Conservation (phyloP, 2,888 invertebrate genomes). For the Coenonympha arcania region DNA sequence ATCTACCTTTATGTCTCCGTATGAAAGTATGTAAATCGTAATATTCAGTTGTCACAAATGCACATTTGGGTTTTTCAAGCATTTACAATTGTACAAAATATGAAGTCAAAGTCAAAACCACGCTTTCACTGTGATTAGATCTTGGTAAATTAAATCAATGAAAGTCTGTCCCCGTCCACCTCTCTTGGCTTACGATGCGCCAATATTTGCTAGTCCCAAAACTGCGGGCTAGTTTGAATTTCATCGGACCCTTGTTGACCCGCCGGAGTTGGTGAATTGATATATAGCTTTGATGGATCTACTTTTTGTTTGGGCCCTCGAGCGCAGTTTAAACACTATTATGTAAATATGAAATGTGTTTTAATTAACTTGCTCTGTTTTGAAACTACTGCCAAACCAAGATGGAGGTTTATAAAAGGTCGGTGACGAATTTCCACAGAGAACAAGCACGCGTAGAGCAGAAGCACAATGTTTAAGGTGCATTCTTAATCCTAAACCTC, state of each 20-base stretch:
- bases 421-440: too few relatives aligned
- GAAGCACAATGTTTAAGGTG: too few relatives aligned
- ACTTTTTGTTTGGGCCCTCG: constrained; percentile 26
- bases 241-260: constrained; percentile 38
- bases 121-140: neutral
- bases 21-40: too few relatives aligned
- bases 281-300: constrained; percentile 46
- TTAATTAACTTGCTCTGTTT: neutral
- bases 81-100: too few relatives aligned
- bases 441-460: too few relatives aligned
- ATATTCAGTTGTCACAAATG: too few relatives aligned
- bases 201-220: constrained; percentile 39
- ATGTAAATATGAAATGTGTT: neutral
- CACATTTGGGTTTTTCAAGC: too few relatives aligned
- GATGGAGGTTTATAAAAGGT: too few relatives aligned
- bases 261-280: constrained; percentile 39
- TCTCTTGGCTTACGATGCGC: constrained; percentile 29
- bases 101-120: neutral
- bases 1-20: too few relatives aligned
- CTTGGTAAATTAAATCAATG: neutral
- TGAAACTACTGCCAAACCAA: neutral
- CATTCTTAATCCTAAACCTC: too few relatives aligned
- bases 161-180: constrained; percentile 6
- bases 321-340: constrained; percentile 1
- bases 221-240: constrained; percentile 45